Base-by-base conservation (phyloP, 2,113 vertebrate genomes). In the Tetrao urogallus region DNA sequence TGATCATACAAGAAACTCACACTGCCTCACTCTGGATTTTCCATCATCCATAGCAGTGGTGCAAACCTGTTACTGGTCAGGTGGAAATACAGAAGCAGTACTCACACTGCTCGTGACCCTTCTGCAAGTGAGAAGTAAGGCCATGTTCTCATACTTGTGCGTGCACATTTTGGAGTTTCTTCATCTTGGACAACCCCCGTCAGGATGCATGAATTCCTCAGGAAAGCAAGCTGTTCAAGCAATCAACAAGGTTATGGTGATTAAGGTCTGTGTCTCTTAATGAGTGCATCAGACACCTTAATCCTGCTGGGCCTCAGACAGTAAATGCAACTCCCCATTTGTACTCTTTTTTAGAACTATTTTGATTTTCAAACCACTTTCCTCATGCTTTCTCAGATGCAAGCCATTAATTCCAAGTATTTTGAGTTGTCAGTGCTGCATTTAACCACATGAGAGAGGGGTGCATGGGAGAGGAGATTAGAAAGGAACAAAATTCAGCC, bases 311-410 rank as follows among this genome's bases (percentile, higher is more conserved):
- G 64, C 50, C 56, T 63, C 56, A 11, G 43, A n/a, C 48, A 25
- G 45, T 32, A 42, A 66, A 56, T 42, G 5, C 76, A 50, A 17
- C 9, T 73, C 30, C 50, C 50, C 11, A 10, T 27, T 8, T 61
- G 15, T 77, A 19, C 75, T 92, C 27, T 42, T 91, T 93, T 87
- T 92, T 70, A 43, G 71, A 61, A 85, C 27, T n/a, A 38, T 64
- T 2, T 0, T 34, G 60, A 63, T 89, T 92, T 58, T 15, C 38
- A 45, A 58, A 1, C 27, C 50, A n/a, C 43, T 78, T 22, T 84
- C 34, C 47, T 75, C 45, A 21, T 24, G 48, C n/a, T 67, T 84
- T 88, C 85, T 30, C 54, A 76, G 48, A n/a, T 78, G 67, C 34
- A 7, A 83, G 13, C 40, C 24, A 24, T 86, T 82, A 83, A 90